Evolutionary conservation across 2,888 invertebrate genomes (phyloP), one percentile per base, ranked within the genome.

Genomic region (Callosobruchus maculatus): DNA sequence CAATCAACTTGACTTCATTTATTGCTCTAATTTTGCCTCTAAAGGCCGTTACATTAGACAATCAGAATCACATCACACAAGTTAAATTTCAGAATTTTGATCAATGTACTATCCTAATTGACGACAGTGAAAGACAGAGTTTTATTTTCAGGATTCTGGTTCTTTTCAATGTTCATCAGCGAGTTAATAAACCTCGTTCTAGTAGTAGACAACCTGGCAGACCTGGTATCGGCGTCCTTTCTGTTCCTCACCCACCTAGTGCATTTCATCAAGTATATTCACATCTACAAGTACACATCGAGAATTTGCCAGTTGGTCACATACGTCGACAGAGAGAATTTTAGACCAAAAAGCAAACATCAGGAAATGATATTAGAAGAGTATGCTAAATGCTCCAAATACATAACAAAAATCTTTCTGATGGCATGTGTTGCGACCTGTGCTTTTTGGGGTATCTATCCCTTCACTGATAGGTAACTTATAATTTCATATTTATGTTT

Each of bases 371-470:
- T 82, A 71, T 73, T 84, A 30, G 75, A 70, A 26, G 21, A 68
- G 20, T 76, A 81, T 4, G 82, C 84, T 71, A 74, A 68, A 21
- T 76, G 75, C 21, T 82, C 81, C 0, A 80, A 78, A 73, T 74
- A 74, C 0, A 80, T 82, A 21, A 82, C 82, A 13, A 78, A 78
- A 7, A 67, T 81, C 9, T 84, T 85, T 75, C 73, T 83, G 13
- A 71, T 74, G 4, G 79, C 83, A 74, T 79, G 79, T 5, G n/a
- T 82, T 4, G 75, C 77, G 2, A 85, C 85, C 0, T 81, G 83
- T 71, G 31, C 77, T 4, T 77, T 83, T 21, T 86, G 85, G 85
- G 83, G 81, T 0, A 74, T 85, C n/a, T 82, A 83, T 74, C 86
- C 86, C 3, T 77, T 84, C n/a, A 68, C 85, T 5, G 83, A 84